Percentiles rank a stretch among this genome's conserved stretches.
Evolutionary conservation across 2,113 vertebrate species (phyloP).

Genomic region (Ptilonorhynchus violaceus): DNA sequence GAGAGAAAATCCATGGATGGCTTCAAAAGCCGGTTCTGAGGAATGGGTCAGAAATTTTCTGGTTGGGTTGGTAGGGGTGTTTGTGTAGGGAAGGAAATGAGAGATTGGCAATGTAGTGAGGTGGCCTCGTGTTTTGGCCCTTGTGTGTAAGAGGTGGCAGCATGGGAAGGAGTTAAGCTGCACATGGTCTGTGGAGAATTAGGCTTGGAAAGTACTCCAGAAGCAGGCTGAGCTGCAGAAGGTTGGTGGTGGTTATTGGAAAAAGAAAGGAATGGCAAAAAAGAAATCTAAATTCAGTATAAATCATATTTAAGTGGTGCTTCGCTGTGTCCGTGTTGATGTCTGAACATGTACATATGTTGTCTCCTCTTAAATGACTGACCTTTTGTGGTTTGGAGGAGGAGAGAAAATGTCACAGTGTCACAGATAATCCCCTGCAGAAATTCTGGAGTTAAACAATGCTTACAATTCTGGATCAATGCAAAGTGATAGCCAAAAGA

Average conservation of each 20-base stretch:
- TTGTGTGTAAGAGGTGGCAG: rapidly evolving
- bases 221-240: neutral
- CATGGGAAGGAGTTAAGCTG: neutral
- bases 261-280: neutral
- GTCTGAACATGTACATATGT: rapidly evolving
- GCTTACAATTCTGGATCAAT: neutral
- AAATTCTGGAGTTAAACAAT: neutral
- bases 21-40: neutral
- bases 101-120: neutral
- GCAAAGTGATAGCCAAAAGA: neutral
- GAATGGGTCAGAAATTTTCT: neutral
- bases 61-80: neutral
- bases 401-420: neutral
- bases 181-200: neutral
- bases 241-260: neutral
- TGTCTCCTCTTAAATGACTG: neutral
- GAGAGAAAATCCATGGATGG: neutral
- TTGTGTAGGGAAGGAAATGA: neutral
- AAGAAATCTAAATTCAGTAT: neutral
- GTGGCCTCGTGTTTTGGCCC: rapidly evolving
- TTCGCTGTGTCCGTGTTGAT: neutral
- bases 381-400: neutral
- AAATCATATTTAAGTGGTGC: neutral
- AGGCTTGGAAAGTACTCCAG: neutral
- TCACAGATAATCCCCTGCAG: neutral